These are phyloP conservation scores for Apostichopus parvimensis DNA, from an alignment of 35 echinoderm and acorn worm genomes.

Conservation along the genomic window DNA sequence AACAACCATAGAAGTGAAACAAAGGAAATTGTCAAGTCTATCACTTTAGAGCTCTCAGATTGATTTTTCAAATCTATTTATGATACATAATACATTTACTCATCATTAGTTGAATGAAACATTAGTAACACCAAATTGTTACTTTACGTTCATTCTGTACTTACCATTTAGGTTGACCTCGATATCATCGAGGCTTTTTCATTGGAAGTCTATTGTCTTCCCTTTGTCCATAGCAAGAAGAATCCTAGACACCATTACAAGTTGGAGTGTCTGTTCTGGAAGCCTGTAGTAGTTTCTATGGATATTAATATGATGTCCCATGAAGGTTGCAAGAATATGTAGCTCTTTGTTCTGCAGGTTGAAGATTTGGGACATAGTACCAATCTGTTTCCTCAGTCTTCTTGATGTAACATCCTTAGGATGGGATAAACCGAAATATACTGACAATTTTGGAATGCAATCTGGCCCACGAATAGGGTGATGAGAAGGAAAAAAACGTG, in stretches of 20 bases:
- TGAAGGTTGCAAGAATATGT: constrained; percentile 68
- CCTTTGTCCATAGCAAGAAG: constrained; percentile 71
- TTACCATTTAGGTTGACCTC: constrained; percentile 23
- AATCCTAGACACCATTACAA: constrained; percentile 65
- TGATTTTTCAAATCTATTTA: no score
- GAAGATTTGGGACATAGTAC: constrained; percentile 63
- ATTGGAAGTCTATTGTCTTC: background rate
- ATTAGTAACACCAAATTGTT: no score
- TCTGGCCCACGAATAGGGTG: no score
- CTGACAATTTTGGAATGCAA: background rate
- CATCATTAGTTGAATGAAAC: no score
- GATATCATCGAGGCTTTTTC: constrained; percentile 30
- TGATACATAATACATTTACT: no score
- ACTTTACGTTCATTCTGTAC: background rate
- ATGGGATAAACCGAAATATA: constrained; percentile 35
- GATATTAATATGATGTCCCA: constrained; percentile 71
- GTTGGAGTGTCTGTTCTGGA: constrained; percentile 71
- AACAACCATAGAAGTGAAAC: no score
- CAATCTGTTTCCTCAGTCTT: constrained; percentile 70
- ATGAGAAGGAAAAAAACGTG: background rate
- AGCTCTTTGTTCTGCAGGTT: constrained; percentile 71
- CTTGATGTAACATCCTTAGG: constrained; percentile 69
- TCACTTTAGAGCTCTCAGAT: no score
- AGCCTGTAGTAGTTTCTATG: constrained; percentile 71
- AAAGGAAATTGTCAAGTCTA: no score